Conservation (phyloP, 2,888 invertebrate species). For the Anorthoa munda region DNA sequence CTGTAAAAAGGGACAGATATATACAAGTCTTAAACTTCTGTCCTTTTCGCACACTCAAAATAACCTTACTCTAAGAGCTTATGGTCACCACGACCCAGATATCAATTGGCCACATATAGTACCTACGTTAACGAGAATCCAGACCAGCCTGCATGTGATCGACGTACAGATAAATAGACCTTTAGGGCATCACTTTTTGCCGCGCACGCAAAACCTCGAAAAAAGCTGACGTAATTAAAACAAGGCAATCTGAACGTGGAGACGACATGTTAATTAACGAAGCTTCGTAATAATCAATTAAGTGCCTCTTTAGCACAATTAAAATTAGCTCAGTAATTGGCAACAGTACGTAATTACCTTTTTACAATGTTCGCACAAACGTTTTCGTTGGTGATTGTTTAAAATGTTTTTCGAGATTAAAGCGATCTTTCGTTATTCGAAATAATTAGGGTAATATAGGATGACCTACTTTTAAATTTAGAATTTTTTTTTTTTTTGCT, state of each 20-base stretch:
- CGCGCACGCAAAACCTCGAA: slow-evolving; percentile 32
- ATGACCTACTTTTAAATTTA: background rate
- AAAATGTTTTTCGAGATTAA: slow-evolving; percentile 27
- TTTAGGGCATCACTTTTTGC: slow-evolving; percentile 37
- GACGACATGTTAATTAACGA: slow-evolving; percentile 77
- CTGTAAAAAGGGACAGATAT: no score
- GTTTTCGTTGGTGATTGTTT: slow-evolving; percentile 29
- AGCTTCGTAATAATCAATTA: slow-evolving; percentile 73
- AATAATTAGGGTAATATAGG: background rate
- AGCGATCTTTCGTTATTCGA: slow-evolving; percentile 15
- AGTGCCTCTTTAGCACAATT: slow-evolving; percentile 69
- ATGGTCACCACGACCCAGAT: no score
- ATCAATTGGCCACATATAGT: no score
- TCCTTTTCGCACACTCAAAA: no score
- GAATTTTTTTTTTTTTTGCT: background rate
- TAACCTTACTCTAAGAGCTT: no score
- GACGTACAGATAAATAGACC: slow-evolving; percentile 44
- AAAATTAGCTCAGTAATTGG: slow-evolving; percentile 72
- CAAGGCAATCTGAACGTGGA: slow-evolving; percentile 70
- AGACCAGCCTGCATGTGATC: slow-evolving; percentile 44
- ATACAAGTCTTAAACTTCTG: no score
- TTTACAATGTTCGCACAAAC: slow-evolving; percentile 48
- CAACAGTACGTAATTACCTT: slow-evolving; percentile 61
- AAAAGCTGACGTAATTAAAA: slow-evolving; percentile 69
- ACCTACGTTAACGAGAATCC: slow-evolving; percentile 1